phyloP scores from a whole-genome alignment of 2,888 invertebrate species.

The Aphodius granarius region DNA sequence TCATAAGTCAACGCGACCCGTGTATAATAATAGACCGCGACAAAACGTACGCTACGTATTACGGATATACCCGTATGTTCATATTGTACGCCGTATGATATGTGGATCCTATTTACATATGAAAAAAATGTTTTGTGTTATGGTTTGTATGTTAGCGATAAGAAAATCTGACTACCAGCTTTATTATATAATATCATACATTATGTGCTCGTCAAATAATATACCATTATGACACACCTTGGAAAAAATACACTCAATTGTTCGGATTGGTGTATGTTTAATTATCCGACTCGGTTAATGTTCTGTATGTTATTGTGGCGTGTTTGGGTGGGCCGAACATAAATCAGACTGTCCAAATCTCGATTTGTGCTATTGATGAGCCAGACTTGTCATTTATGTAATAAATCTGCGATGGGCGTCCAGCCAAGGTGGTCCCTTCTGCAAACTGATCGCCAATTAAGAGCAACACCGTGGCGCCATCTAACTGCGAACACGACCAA shows the following conservation, averaged over 20 bases:
- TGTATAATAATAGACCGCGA: background rate
- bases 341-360: slow-evolving; percentile 14
- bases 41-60: background rate
- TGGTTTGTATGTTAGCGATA: background rate
- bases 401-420: slow-evolving; percentile 26
- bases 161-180: background rate
- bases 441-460: slow-evolving; percentile 28
- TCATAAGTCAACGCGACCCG: background rate
- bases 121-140: background rate
- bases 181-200: too few species aligned
- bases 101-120: background rate
- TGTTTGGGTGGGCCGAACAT: slow-evolving; percentile 8
- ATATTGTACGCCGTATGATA: background rate
- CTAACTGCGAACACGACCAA: slow-evolving; percentile 7
- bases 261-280: background rate
- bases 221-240: too few species aligned
- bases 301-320: background rate
- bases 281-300: background rate
- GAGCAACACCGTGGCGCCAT: slow-evolving; percentile 28
- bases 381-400: slow-evolving; percentile 25
- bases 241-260: too few species aligned
- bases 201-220: too few species aligned
- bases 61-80: background rate
- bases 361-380: slow-evolving; percentile 14
- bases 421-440: slow-evolving; percentile 26